Evolutionary conservation across 2,797 vertebrate species (phyloP), one percentile per base, ranked within the genome.

Genomic region (Lepidocolaptes lacrymiger): DNA sequence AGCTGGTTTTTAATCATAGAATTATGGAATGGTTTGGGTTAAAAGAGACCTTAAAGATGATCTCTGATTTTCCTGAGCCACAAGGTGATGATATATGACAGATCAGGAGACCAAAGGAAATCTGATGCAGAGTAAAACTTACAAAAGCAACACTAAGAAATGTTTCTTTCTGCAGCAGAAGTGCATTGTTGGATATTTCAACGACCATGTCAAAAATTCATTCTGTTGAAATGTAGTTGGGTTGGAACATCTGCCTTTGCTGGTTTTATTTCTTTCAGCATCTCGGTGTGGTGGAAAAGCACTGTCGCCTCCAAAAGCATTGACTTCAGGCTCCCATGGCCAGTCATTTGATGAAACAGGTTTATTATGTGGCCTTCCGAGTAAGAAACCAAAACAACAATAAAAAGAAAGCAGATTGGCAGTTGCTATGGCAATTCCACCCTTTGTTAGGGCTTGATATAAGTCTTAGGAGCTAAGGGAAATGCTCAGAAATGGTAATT

Each of bases 371-470:
- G 39, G 58, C 39, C n/a, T 91, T 87, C 86, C 74, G 51, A 80
- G 79, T 30, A 59, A 85, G 89, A 83, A 96, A 95, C 80, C 93
- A 92, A 91, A 96, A 48, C 79, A 91, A 80, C 83, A 91, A 76
- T 74, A 89, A 92, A 78, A 93, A 91, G 51, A 48, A 71, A 86
- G 54, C 69, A 95, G 85, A 94, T 84, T 95, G 91, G 93, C 78
- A 88, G 96, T 97, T 97, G 94, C 95, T 93, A 95, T 96, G 96
- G 96, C 91, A 93, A 97, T 96, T 91, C 58, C 46, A 14, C 79
- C 78, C 73, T 96, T 94, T 88, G 91, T 86, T 91, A 78, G 82
- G 55, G 76, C 77, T 94, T 78, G 66, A 76, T 85, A 49, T 43
- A 92, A 92, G 58, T 87, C 73, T 88, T 66, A 66, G 74, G 91